Base-by-base conservation (phyloP, 2,797 vertebrate species). In the Argentina silus region DNA sequence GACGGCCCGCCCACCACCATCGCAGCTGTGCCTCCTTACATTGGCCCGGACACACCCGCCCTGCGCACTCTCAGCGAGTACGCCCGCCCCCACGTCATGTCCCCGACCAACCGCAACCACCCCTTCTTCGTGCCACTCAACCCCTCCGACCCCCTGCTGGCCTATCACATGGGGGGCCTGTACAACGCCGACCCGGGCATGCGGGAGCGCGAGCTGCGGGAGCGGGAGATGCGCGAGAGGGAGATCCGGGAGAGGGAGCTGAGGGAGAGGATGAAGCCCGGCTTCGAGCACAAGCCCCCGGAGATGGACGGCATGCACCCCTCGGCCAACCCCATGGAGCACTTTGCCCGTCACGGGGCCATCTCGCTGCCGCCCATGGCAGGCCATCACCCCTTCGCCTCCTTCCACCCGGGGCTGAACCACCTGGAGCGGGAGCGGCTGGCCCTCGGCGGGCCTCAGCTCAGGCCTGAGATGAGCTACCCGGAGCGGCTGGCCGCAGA, bases 111-210 rank as follows among this genome's bases (percentile, higher is more conserved):
- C 84, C 95, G 98, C 72, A 99, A 98, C 85, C 98, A 99, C 81
- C 98, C 98, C 15, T 99, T 99, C 94, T 99, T 98, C 0, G 96
- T 99, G 77, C 96, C 98, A 12, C 95, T 99, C 57, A 99, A 98
- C 89, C 97, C 97, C 11, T 91, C 95, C 0, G 98, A 99, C 86
- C 97, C 95, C 0, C 92, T 99, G 65, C 90, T 99, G 93, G 97
- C 98, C 51, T 99, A 99, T 82, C 97, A 99, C 85, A 97, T 99
- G 96, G 98, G 96, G 0, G 90, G 96, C 84, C 92, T 99, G 76
- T 99, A 99, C 93, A 98, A 97, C 0, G 96, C 97, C 10, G 98
- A 99, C 90, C 97, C 96, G 0, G 92, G 84, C 81, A 95, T 99
- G 89, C 95, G 97, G 0, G 97, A 99, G 77, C 95, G 97, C 0